Evolutionary conservation across 1,140 invertebrate species (phyloP), one percentile per base, ranked within the genome.

Genomic region (Lutraria rhynchaena): DNA sequence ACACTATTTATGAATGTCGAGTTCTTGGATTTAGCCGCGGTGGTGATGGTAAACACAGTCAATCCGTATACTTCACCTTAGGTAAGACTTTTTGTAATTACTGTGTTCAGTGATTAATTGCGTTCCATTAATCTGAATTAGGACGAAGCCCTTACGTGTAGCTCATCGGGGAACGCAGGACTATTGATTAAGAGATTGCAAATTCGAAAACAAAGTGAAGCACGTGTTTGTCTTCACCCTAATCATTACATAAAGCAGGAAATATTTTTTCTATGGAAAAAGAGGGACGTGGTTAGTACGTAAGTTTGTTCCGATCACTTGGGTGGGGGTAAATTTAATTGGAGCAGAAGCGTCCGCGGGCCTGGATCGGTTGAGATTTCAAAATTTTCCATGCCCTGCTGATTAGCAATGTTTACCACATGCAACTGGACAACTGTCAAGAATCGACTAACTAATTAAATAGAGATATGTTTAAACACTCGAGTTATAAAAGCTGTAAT

Each of bases 1-100:
- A 96, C 29, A 89, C 88, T 37, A 85, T 94, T 0, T 99, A 99
- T 88, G 95, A 96, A 85, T 93, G 99, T 87, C 94, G 98, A 91
- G 97, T 99, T 0, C 93, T 99, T 15, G 98, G 96, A 0, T 99
- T 95, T 92, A 98, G 97, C 29, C 95, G 96, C 84, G 98, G 98
- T 29, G 98, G 98, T 0, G 97, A 99, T 90, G 98, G 98, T 0
- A 95, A 97, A 63, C 98, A 99, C 96, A 99, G 97, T 60, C 97
- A 97, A 15, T 46, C 85, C 11, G 71, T 84, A 13, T 84, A 80
- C 44, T 89, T 89, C 63, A 87, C 88, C 31, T 70, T 86, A 33
- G 87, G 87, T 78, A 55, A 7, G 37, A 13, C 41, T 27, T 17
- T 58, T 49, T 49, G 11, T 11, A 11, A 13, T 49, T n/a, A n/a